phyloP scores from a whole-genome alignment of 2,797 vertebrate species.

The Myotis pilosus region DNA sequence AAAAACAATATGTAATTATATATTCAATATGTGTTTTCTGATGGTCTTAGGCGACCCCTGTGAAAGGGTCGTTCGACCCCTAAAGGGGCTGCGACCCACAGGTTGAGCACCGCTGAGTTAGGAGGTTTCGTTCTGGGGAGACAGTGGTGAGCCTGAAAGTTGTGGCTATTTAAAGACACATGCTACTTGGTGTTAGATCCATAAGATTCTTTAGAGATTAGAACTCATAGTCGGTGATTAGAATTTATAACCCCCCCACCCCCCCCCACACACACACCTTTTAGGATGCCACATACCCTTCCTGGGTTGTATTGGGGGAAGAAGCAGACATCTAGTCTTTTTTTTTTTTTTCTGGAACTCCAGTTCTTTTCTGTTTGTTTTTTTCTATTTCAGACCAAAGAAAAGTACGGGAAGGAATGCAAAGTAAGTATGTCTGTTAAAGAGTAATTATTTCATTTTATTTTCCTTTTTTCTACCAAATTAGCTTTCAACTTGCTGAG shows the following conservation, averaged over 20 bases:
- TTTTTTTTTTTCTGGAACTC: background rate
- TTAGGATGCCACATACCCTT: constrained; percentile 9
- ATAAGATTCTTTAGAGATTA: background rate
- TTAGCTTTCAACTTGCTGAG: background rate
- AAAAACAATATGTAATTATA: no score
- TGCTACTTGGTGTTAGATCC: background rate
- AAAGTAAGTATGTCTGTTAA: constrained; percentile 88
- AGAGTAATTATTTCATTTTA: background rate
- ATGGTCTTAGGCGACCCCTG: no score
- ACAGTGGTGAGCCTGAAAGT: background rate
- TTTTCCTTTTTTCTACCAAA: constrained; percentile 15
- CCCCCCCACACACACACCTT: background rate
- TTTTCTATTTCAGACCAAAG: constrained; percentile 92
- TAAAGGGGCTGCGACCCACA: no score
- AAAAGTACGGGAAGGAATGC: constrained; percentile 99
- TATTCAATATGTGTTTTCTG: no score
- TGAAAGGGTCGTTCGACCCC: no score
- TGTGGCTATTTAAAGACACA: background rate
- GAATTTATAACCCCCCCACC: background rate
- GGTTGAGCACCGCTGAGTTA: background rate
- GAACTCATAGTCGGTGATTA: background rate
- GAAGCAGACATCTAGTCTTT: background rate
- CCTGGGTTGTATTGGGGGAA: background rate
- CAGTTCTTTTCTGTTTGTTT: background rate
- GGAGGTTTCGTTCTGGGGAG: constrained; percentile 27